Percentiles rank a stretch among this genome's conserved stretches.
Conservation (phyloP, 2,113 vertebrate genomes). For the Merops nubicus region DNA sequence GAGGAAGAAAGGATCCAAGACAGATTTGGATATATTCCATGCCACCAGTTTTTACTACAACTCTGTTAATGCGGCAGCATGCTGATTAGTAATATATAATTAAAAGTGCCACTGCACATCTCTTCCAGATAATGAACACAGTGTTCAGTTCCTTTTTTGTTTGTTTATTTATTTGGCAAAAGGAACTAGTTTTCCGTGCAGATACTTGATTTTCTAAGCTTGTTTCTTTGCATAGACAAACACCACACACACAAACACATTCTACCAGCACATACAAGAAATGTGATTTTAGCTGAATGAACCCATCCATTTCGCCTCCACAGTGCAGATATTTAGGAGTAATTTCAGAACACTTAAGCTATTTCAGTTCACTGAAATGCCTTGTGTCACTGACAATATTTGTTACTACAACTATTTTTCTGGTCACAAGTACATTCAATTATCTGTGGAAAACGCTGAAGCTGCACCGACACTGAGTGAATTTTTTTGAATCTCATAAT, state of each 20-base stretch:
- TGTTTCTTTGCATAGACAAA: conserved; percentile 11
- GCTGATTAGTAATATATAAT: conserved; percentile 68
- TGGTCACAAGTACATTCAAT: neutral
- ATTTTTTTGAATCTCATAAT: neutral
- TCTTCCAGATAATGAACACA: conserved; percentile 65
- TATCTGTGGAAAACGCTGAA: neutral
- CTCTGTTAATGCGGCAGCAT: conserved; percentile 59
- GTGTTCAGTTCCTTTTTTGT: conserved; percentile 47
- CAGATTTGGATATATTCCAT: conserved; percentile 59
- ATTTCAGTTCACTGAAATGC: neutral
- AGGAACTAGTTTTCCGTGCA: neutral
- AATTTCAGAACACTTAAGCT: neutral
- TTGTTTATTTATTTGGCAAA: conserved; percentile 61
- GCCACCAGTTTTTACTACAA: conserved; percentile 54
- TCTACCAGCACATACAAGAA: neutral
- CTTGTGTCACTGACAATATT: neutral
- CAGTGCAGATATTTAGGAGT: neutral
- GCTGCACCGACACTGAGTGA: fast-evolving
- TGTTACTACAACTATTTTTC: neutral
- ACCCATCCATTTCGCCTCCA: neutral
- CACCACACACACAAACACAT: neutral
- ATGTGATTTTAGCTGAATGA: neutral
- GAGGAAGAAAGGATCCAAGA: conserved; percentile 41
- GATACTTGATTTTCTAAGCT: conserved; percentile 20
- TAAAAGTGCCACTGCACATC: conserved; percentile 57